Percentiles rank a stretch among this genome's conserved stretches.
phyloP scores from a whole-genome alignment of 2,888 invertebrate species.

The Caenorhabditis wallacei region DNA sequence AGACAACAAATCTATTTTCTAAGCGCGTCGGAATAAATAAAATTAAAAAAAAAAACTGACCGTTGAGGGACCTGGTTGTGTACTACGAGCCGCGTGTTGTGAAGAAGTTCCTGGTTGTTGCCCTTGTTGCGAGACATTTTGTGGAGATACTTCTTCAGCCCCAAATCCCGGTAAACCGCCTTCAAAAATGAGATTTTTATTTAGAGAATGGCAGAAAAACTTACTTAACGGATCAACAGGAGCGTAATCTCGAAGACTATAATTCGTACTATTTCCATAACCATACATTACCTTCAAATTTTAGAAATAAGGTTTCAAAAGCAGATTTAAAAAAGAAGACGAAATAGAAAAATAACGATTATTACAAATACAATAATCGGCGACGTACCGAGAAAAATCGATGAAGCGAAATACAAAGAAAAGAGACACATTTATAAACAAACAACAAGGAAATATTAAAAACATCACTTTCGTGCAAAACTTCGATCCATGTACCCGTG shows the following conservation, averaged over 20 bases:
- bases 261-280: constrained; percentile 3
- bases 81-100: neutral
- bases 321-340: too few species aligned
- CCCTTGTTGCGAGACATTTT: neutral
- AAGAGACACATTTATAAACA: constrained; percentile 18
- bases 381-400: neutral
- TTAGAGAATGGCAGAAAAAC: neutral
- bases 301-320: too few species aligned
- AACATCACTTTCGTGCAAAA: constrained; percentile 61
- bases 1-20: too few species aligned
- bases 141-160: neutral
- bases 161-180: constrained; percentile 10
- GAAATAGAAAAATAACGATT: neutral
- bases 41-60: too few species aligned
- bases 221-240: constrained; percentile 31
- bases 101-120: neutral
- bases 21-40: too few species aligned
- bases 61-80: neutral
- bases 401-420: neutral
- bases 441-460: constrained; percentile 22
- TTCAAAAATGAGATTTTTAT: neutral
- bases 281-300: neutral
- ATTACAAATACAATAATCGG: neutral
- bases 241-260: constrained; percentile 29
- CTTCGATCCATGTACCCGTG: constrained; percentile 74